Evolutionary conservation across 2,797 vertebrate species (phyloP).

Genomic region (Sebastiscus albofasciatus): DNA sequence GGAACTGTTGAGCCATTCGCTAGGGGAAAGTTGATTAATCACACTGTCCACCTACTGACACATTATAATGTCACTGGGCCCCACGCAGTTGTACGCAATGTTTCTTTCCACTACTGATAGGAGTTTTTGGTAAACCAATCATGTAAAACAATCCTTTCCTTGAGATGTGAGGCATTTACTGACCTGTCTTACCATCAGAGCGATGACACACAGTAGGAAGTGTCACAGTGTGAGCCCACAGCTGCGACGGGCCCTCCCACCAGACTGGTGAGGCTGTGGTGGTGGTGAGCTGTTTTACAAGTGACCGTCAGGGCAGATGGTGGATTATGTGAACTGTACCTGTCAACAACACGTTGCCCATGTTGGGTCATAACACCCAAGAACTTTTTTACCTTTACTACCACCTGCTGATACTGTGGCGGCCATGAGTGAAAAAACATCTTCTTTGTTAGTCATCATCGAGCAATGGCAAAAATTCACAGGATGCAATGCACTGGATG

Average conservation of each 20-base stretch:
- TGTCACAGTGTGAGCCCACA: slow-evolving; percentile 12
- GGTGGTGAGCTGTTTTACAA: slow-evolving; percentile 25
- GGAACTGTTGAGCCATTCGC: slow-evolving; percentile 39
- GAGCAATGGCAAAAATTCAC: not conserved
- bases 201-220: slow-evolving; percentile 35
- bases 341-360: slow-evolving; percentile 19
- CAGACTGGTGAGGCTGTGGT: not conserved
- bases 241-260: not conserved
- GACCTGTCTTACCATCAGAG: not conserved
- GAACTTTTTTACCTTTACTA: not conserved
- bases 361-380: slow-evolving; percentile 6
- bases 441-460: not conserved
- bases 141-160: not conserved
- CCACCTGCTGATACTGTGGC: not conserved
- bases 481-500: not conserved
- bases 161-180: slow-evolving; percentile 19
- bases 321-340: not conserved
- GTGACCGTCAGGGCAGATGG: not conserved
- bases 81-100: not conserved
- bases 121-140: slow-evolving; percentile 19
- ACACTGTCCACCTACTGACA: not conserved
- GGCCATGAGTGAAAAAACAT: not conserved
- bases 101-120: slow-evolving; percentile 30
- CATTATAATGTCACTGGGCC: slow-evolving; percentile 16
- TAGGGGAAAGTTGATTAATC: slow-evolving; percentile 35